Conservation (phyloP, 2,888 invertebrate species). For the Apotomis capreana region DNA sequence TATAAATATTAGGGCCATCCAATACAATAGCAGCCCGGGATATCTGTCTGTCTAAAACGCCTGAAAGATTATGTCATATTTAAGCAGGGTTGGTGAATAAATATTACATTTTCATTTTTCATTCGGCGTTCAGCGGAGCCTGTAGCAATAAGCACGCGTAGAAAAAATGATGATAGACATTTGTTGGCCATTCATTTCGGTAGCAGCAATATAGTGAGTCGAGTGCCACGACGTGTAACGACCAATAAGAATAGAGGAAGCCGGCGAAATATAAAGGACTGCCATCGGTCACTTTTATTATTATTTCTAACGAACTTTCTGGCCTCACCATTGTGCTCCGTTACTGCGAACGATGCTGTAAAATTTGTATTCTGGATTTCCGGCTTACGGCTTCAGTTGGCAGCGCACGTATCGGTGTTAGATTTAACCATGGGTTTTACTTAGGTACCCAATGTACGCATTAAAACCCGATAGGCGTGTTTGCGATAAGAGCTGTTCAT, state of each 20-base stretch:
- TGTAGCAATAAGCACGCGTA: conserved; percentile 34
- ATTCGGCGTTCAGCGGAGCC: conserved; percentile 32
- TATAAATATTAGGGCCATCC: conserved; percentile 6
- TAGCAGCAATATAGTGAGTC: conserved; percentile 35
- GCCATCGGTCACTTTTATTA: conserved; percentile 41
- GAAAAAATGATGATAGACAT: conserved; percentile 42
- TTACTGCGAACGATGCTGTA: conserved; percentile 31
- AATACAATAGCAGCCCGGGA: conserved; percentile 20
- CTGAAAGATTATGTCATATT: conserved; percentile 39
- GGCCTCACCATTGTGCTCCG: conserved; percentile 25
- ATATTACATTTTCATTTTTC: conserved; percentile 42
- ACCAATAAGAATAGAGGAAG: conserved; percentile 40
- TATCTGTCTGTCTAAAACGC: conserved; percentile 33
- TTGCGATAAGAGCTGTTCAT: conserved; percentile 7
- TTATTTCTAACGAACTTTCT: conserved; percentile 40
- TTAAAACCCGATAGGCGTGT: conserved; percentile 14
- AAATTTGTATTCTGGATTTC: conserved; percentile 35
- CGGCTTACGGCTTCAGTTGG: conserved; percentile 8
- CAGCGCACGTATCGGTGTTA: conserved; percentile 1
- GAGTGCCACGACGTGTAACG: conserved; percentile 40
- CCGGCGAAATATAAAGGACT: conserved; percentile 40
- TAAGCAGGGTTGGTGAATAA: conserved; percentile 40
- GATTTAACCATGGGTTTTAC: not conserved
- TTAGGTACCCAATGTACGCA: not conserved
- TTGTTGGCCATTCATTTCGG: conserved; percentile 39